Conservation (phyloP, 2,888 invertebrate genomes). For the Agrochola lota region DNA sequence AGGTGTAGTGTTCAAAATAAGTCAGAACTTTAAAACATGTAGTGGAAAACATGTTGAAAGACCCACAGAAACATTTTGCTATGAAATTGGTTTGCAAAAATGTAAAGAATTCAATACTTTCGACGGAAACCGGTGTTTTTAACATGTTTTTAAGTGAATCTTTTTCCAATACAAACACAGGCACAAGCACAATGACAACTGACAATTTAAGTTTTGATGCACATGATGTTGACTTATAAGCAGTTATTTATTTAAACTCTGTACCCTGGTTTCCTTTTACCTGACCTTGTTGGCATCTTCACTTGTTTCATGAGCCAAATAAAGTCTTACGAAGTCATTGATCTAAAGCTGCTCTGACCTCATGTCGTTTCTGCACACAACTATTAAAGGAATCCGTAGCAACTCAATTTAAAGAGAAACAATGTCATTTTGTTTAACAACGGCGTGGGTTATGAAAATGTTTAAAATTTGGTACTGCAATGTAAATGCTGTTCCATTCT, state of each 20-base stretch:
- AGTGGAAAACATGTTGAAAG: neutral
- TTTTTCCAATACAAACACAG: neutral
- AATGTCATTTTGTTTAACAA: neutral
- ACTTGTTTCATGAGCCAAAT: conserved; percentile 15
- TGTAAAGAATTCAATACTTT: neutral
- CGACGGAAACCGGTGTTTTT: neutral
- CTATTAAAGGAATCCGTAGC: neutral
- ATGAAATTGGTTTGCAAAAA: neutral
- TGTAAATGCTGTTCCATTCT: neutral
- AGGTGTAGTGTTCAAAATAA: neutral
- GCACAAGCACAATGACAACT: neutral
- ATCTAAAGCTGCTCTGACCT: neutral
- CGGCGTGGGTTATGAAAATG: neutral
- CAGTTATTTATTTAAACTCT: neutral
- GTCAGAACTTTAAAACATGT: neutral
- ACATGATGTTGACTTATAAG: neutral
- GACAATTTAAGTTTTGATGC: neutral
- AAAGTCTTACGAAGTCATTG: neutral
- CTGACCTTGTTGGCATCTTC: conserved; percentile 10
- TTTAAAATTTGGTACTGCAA: neutral
- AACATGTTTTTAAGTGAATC: too few species aligned
- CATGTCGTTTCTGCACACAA: neutral
- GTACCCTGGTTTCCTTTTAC: neutral
- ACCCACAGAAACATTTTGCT: neutral
- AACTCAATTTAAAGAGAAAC: neutral